These are phyloP conservation scores for Altica lythri DNA, from an alignment of 2,888 invertebrate species.

Conservation along the genomic window DNA sequence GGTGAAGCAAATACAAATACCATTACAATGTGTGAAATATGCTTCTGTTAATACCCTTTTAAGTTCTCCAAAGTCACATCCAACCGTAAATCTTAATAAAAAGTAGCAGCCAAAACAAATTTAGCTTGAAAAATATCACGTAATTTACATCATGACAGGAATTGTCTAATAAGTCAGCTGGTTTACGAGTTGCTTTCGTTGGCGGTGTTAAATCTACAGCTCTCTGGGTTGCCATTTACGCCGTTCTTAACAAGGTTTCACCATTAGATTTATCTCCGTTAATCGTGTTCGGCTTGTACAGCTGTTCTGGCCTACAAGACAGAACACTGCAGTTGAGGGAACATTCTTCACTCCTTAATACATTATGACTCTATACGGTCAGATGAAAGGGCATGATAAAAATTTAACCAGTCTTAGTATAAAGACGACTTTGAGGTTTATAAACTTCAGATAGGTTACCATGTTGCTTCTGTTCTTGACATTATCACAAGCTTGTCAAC, in stretches of 20 bases:
- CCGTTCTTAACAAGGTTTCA: slow-evolving; percentile 56
- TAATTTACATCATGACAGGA: slow-evolving; percentile 41
- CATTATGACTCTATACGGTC: slow-evolving; percentile 50
- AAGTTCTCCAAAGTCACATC: slow-evolving; percentile 16
- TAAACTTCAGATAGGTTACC: slow-evolving; percentile 51
- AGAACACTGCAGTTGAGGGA: slow-evolving; percentile 41
- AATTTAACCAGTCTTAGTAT: slow-evolving; percentile 37
- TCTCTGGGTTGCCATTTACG: slow-evolving; percentile 53
- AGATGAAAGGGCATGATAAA: slow-evolving; percentile 49
- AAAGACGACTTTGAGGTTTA: slow-evolving; percentile 47
- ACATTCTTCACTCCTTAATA: slow-evolving; percentile 49
- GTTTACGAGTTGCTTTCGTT: slow-evolving; percentile 33
- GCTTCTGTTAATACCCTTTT: slow-evolving; percentile 18
- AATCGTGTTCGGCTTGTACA: slow-evolving; percentile 57
- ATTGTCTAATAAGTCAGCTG: slow-evolving; percentile 50
- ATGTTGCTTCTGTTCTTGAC: slow-evolving; percentile 52
- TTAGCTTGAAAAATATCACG: slow-evolving; percentile 28
- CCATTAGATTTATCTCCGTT: slow-evolving; percentile 59
- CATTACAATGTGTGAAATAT: slow-evolving; percentile 12
- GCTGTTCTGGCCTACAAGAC: slow-evolving; percentile 54
- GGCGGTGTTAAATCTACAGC: slow-evolving; percentile 49
- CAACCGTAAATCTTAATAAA: slow-evolving; percentile 21
- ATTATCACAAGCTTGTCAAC: slow-evolving; percentile 44
- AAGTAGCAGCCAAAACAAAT: slow-evolving; percentile 30
- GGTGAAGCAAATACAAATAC: neutral